Evolutionary conservation across 23 tunicate genomes (phyloP).

Genomic region (Clavelina lepadiformis): DNA sequence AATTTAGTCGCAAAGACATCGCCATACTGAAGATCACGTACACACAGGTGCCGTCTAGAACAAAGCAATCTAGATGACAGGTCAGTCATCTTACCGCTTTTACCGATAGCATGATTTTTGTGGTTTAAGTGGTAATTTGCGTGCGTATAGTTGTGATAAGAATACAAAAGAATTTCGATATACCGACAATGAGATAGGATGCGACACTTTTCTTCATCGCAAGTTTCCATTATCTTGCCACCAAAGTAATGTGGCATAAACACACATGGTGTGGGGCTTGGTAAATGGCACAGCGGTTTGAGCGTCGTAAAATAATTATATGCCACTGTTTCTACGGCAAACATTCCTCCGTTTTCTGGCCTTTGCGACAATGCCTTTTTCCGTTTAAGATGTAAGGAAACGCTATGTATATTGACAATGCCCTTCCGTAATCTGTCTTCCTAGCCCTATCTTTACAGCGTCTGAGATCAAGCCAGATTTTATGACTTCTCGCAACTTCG

Average conservation of each 20-base stretch:
- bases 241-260: not conserved
- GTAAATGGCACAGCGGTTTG: not conserved
- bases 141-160: too few species aligned
- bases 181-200: too few species aligned
- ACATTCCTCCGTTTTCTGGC: not conserved
- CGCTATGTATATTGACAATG: not conserved
- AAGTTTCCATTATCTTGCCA: not conserved
- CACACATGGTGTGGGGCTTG: slow-evolving; percentile 1
- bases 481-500: not conserved
- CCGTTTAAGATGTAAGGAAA: not conserved
- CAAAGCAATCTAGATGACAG: too few species aligned
- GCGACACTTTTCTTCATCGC: too few species aligned
- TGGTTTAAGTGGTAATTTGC: too few species aligned
- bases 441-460: not conserved
- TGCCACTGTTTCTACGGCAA: not conserved
- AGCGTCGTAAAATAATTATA: slow-evolving; percentile 1
- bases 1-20: too few species aligned
- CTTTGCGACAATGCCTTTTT: not conserved
- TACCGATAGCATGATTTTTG: too few species aligned
- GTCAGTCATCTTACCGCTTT: too few species aligned
- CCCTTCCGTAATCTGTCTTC: not conserved
- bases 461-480: not conserved
- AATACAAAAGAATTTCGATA: too few species aligned
- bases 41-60: too few species aligned
- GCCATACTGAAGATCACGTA: too few species aligned